A percentile compares a stretch with the other conserved stretches of the same genome.
phyloP scores from a whole-genome alignment of 2,888 invertebrate genomes.

The Yponomeuta evonymella region DNA sequence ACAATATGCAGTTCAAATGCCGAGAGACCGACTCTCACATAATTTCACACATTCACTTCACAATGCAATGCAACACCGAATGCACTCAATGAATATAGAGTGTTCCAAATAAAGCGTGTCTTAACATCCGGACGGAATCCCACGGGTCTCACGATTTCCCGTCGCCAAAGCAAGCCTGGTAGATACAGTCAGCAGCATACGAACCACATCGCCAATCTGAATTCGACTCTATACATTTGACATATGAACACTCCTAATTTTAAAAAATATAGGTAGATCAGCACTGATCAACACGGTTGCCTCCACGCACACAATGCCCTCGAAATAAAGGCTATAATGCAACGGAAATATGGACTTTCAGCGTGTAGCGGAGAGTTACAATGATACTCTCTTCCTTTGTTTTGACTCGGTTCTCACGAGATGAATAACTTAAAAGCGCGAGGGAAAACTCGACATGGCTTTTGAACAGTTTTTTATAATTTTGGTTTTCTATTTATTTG shows the following conservation, averaged over 20 bases:
- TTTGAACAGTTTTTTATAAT: not conserved
- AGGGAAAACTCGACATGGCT: not conserved
- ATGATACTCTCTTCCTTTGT: conserved; percentile 1
- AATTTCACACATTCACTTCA: not conserved
- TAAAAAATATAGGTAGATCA: no score
- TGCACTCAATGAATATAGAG: not conserved
- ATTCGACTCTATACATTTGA: no score
- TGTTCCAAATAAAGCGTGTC: not conserved
- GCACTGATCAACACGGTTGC: no score
- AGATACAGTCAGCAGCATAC: not conserved
- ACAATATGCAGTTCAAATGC: no score
- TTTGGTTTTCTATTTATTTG: not conserved
- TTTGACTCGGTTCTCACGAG: not conserved
- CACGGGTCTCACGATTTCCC: not conserved
- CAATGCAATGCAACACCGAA: not conserved
- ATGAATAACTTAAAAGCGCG: not conserved
- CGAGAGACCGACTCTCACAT: not conserved
- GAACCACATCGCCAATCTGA: no score
- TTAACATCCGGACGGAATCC: not conserved
- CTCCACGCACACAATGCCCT: not conserved
- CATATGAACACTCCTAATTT: no score
- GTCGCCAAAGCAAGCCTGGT: not conserved
- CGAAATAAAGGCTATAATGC: not conserved
- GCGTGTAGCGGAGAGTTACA: not conserved
- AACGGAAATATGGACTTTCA: not conserved